Base-by-base conservation (phyloP, 1,140 invertebrate genomes). In the Augochlora pura region DNA sequence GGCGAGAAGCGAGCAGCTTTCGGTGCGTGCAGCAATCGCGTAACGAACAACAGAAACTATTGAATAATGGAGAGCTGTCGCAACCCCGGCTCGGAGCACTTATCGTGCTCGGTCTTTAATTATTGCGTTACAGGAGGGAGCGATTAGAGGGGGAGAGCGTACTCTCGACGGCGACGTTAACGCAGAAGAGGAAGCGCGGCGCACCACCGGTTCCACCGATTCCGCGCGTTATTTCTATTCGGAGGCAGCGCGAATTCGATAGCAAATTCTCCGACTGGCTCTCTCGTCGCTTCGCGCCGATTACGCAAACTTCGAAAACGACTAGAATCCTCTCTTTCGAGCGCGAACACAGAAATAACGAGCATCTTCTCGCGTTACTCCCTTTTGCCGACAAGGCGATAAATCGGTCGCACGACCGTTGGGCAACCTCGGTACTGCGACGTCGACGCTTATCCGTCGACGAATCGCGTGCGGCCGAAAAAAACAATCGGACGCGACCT, bases 391-490 rank as follows among this genome's bases (percentile, higher is more conserved):
- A 21, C 49, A 52, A 16, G 16, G 23, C 75, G 75, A 77, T 69
- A 77, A 77, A 77, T 77, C 39, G 18, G 9, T n/a, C 60, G 42
- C 54, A 8, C 32, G 16, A 25, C 67, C 25, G 60, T 77, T 77
- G 75, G 70, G 75, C 75, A 77, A 77, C 27, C 25, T 32, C 8
- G 25, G 14, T 68, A 60, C 23, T 60, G 39, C 65, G 10, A 27
- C 64, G 65, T n/a, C 23, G 38, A 42, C n/a, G n/a, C 32, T 6
- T 21, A 2, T 59, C 38, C 8, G 8, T 42, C 63, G 21, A 32
- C 18, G 32, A 32, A 21, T 21, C n/a, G 2, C 42, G 60, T 42
- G n/a, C n/a, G 16, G 25, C 12, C 5, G 23, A 23, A 39, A 52
- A 10, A 42, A 4, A 5, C 0, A 12, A 21, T 5, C 7, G 38